These are phyloP conservation scores for Datnioides undecimradiatus DNA, from an alignment of 2,113 vertebrate genomes.

Conservation along the genomic window DNA sequence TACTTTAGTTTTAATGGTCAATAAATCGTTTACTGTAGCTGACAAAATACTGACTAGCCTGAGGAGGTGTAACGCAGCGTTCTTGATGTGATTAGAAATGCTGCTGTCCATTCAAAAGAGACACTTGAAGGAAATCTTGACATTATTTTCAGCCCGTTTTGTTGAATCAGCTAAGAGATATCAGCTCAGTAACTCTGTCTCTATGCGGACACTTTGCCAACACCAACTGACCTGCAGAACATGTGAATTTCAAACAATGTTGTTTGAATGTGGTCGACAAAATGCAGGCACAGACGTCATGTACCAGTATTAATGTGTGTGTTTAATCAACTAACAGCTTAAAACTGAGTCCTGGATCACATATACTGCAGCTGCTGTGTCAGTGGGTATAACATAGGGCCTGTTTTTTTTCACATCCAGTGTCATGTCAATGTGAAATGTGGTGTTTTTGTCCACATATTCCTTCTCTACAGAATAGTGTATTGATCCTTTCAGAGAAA, in stretches of 20 bases:
- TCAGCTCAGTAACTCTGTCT: conserved; percentile 1
- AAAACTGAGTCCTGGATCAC: not conserved
- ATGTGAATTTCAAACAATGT: not conserved
- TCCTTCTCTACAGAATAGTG: not conserved
- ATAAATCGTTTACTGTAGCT: conserved; percentile 4
- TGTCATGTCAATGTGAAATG: conserved; percentile 16
- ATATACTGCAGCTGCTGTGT: not conserved
- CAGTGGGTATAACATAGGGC: not conserved
- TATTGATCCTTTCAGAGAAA: conserved; percentile 12
- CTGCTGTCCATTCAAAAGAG: conserved; percentile 25
- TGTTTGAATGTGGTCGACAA: not conserved
- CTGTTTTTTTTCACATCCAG: too few species aligned
- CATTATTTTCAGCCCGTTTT: conserved; percentile 11
- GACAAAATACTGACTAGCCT: conserved; percentile 21
- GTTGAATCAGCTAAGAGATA: conserved; percentile 9
- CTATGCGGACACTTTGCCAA: not conserved
- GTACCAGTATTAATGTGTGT: not conserved
- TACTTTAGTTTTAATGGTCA: conserved; percentile 12
- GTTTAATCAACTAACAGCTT: not conserved
- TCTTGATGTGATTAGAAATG: conserved; percentile 22
- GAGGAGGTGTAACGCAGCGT: not conserved
- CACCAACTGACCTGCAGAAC: conserved; percentile 7
- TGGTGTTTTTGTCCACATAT: conserved; percentile 12
- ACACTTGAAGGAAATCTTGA: conserved; percentile 2
- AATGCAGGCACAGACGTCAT: not conserved